Conservation (phyloP, 1,140 invertebrate species). For the Parasteatoda tepidariorum region DNA sequence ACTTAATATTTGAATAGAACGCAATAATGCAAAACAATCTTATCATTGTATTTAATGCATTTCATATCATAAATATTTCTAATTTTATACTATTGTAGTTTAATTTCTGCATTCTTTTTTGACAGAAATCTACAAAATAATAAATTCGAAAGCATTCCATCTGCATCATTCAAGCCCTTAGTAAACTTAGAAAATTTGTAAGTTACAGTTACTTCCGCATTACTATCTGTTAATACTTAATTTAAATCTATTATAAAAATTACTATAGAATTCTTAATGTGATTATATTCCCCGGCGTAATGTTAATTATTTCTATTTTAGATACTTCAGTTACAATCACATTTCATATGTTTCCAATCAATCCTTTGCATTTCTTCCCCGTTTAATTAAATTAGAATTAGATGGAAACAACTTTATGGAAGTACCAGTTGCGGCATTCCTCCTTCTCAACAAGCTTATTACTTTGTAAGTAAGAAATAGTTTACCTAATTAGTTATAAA, state of each 20-base stretch:
- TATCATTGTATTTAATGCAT: neutral
- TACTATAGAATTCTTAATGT: neutral
- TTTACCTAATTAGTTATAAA: neutral
- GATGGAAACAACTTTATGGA: conserved; percentile 18
- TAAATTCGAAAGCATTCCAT: conserved; percentile 41
- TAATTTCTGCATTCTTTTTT: too few species aligned
- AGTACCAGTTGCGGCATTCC: conserved; percentile 5
- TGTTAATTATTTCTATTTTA: conserved; percentile 26
- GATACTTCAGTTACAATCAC: conserved; percentile 40
- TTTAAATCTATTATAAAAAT: neutral
- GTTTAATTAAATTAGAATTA: conserved; percentile 25
- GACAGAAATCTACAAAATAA: conserved; percentile 53
- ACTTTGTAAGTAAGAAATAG: conserved; percentile 13
- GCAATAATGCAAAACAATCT: neutral
- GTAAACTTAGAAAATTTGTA: conserved; percentile 56
- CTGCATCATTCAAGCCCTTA: conserved; percentile 7
- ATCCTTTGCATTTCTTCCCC: conserved; percentile 13
- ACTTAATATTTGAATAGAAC: neutral
- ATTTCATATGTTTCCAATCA: neutral
- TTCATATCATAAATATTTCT: neutral
- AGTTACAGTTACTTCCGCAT: conserved; percentile 19
- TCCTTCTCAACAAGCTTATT: conserved; percentile 15
- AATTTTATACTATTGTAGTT: neutral
- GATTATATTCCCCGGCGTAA: too few species aligned
- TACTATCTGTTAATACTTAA: neutral